A percentile compares a stretch with the other conserved stretches of the same genome.
These are phyloP conservation scores for Drosophila yakuba DNA, from an alignment of 1,140 invertebrate species.

Conservation along the genomic window DNA sequence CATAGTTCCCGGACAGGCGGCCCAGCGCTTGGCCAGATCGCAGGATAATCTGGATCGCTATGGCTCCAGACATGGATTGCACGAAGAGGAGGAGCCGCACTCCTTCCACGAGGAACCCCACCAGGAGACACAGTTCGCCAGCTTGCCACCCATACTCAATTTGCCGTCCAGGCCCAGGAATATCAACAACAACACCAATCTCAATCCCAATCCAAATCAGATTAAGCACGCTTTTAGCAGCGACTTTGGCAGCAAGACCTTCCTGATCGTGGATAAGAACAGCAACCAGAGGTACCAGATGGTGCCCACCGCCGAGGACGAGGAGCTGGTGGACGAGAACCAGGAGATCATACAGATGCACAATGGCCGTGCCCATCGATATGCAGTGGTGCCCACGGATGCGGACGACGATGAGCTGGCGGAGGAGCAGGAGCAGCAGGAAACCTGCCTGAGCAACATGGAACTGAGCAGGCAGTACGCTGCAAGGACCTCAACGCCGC, in stretches of 20 bases:
- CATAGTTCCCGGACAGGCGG: conserved; percentile 61
- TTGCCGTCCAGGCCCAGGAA: conserved; percentile 37
- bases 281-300: conserved; percentile 87
- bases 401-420: conserved; percentile 74
- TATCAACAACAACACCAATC: background rate
- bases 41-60: conserved; percentile 78
- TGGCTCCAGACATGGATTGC: conserved; percentile 53
- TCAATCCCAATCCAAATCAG: conserved; percentile 54
- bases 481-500: conserved; percentile 72
- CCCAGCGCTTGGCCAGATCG: conserved; percentile 66
- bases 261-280: conserved; percentile 86
- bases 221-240: conserved; percentile 85
- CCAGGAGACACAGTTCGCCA: conserved; percentile 74
- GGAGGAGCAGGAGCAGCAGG: conserved; percentile 68
- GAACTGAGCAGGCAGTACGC: conserved; percentile 66
- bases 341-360: conserved; percentile 87
- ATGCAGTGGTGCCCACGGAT: conserved; percentile 87
- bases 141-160: conserved; percentile 65
- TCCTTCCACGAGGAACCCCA: conserved; percentile 76
- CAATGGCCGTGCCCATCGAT: conserved; percentile 87
- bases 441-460: conserved; percentile 79
- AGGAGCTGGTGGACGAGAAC: conserved; percentile 86
- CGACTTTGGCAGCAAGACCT: conserved; percentile 86
- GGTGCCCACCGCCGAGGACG: conserved; percentile 86
- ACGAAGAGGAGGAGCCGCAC: conserved; percentile 71